A percentile compares a stretch with the other conserved stretches of the same genome.
Evolutionary conservation across 2,888 invertebrate species (phyloP).

Genomic region (Venusia cambrica): DNA sequence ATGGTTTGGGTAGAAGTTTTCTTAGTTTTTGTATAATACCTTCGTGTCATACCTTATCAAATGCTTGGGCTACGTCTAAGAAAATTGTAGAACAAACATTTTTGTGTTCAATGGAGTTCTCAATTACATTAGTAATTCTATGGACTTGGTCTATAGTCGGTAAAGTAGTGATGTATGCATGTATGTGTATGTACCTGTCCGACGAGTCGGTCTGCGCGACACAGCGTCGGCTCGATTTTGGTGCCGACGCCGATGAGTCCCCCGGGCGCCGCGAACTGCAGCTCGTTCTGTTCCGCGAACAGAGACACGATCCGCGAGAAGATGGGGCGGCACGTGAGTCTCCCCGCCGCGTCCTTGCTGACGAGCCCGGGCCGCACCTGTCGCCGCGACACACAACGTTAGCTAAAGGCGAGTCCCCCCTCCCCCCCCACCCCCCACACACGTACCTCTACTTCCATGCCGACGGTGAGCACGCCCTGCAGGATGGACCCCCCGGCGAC

Average conservation of each 20-base stretch:
- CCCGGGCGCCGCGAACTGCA: constrained; percentile 99
- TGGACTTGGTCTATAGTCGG: no score
- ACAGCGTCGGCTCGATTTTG: constrained; percentile 98
- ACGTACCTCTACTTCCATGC: constrained; percentile 97
- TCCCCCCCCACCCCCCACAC: no score
- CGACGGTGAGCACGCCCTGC: constrained; percentile 96
- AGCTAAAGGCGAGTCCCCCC: no score
- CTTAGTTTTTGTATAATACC: no score
- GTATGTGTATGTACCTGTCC: no score
- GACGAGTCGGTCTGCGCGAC: constrained; percentile 98
- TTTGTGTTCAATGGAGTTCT: no score
- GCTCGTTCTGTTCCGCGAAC: constrained; percentile 98
- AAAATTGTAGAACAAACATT: no score
- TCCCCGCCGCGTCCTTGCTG: constrained; percentile 97
- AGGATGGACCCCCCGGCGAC: constrained; percentile 99
- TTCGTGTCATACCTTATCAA: no score
- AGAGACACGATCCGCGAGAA: constrained; percentile 98
- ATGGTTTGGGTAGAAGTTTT: no score
- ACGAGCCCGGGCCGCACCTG: constrained; percentile 96
- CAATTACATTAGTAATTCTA: no score
- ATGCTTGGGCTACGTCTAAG: no score
- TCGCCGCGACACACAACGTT: constrained; percentile 9
- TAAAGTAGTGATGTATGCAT: no score
- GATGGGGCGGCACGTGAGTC: constrained; percentile 97
- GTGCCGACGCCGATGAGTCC: constrained; percentile 99